Evolutionary conservation across 2,888 invertebrate species (phyloP), one percentile per base, ranked within the genome.

Genomic region (Athalia circularis): DNA sequence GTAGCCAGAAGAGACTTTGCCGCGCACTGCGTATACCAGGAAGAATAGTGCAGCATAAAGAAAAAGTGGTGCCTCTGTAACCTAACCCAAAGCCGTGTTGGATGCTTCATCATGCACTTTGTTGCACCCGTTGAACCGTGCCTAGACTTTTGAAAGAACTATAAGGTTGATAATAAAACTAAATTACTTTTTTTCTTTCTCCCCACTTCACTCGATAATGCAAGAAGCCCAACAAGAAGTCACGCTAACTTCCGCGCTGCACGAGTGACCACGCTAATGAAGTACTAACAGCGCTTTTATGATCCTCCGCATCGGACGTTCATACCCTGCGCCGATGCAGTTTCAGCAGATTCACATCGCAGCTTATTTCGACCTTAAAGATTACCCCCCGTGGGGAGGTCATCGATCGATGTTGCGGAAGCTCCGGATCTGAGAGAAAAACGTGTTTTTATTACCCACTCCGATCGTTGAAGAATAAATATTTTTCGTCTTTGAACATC

Each of bases 121-220:
- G 72, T 72, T 59, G 72, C 72, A 72, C 47, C 59, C 72, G 45
- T 72, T 72, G 45, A 72, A 72, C 72, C 72, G 59, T 59, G 47
- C 45, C 59, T 3, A 13, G 59, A 57, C 15, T 70, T 50, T 50
- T 45, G n/a, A 52, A 15, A 54, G 68, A 45, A 57, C 72, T 29
- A 29, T 29, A 59, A 64, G 75, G 75, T 62, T 75, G 75, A 75
- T 75, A 64, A 75, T 75, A 75, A 75, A 75, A 75, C 15, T 64
- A 64, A 75, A 75, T 75, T 75, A 52, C 75, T 29, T 29, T 29
- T 29, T 29, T 29, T 29, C n/a, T 29, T 29, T 29, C 29, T 29
- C 29, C 2, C 29, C 29, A 29, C 29, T 50, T 9, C 11, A 75
- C 29, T 52, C 62, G 50, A 75, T 48, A 75, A 75, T 62, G 75